Evolutionary conservation across 2,113 vertebrate species (phyloP), one percentile per base, ranked within the genome.

Genomic region (Paraplagusia blochii): DNA sequence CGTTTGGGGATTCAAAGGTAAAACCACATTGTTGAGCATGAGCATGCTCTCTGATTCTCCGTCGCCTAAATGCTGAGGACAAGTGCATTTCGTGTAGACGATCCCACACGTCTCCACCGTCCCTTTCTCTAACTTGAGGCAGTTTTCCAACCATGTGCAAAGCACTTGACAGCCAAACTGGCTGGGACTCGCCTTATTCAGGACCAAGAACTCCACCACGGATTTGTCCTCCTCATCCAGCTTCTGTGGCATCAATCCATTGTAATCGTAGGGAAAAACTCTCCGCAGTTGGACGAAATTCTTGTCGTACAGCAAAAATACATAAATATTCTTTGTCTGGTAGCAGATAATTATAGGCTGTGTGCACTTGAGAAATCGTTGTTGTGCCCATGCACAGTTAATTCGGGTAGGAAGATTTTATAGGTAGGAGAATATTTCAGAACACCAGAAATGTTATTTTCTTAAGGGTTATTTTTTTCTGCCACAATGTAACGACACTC

Each of bases 131-230:
- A 92, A 91, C 83, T 97, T 98, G 85, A 99, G 88, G 91, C 97
- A 99, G 92, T 93, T 97, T 88, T 99, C 96, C 91, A 98, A 85
- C 97, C 97, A 99, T 82, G 94, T 94, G 82, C 97, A 99, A 72
- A 99, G 89, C 69, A 99, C 95, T 87, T 96, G 95, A 84, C 97
- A 99, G 58, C 96, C 97, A 84, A 99, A 99, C 81, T 99, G 94
- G 87, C 97, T 99, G 2, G 97, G 96, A 88, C 96, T 99, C 57
- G 95, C 97, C 89, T 99, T 99, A 85, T 99, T 99, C 85, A 99
- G 91, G 58, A 99, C 95, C 91, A 99, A 87, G 90, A 99, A 98
- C 89, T 99, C 97, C 92, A 98, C 94, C 80, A 94, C 93, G 11
- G 95, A 98, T 83, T 93, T 97, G 83, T 95, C 93, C 69, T 97